Evolutionary conservation across 2,797 vertebrate genomes (phyloP).

Genomic region (Limosa lapponica): DNA sequence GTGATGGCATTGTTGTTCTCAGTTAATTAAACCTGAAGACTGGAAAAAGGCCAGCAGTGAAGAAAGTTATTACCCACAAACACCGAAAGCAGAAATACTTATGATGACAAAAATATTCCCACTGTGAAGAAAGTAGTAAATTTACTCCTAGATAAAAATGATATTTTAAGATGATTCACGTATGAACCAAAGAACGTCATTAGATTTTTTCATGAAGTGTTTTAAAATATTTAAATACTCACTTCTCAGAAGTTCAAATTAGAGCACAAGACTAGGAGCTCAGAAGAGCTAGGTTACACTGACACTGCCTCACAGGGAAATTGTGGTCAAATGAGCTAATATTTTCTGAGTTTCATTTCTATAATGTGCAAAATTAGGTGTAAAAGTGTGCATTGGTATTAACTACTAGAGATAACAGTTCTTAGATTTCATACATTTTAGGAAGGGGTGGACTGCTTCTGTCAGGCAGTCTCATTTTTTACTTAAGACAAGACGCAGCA

Average conservation of each 20-base stretch:
- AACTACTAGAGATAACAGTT: neutral
- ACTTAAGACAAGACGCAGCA: neutral
- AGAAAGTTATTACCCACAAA: neutral
- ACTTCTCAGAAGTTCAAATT: neutral
- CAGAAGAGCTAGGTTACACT: neutral
- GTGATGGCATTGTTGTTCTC: neutral
- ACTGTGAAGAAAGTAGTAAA: neutral
- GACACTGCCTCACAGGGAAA: neutral
- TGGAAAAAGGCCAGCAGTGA: neutral
- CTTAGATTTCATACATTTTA: neutral
- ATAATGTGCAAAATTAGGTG: neutral
- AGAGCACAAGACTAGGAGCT: neutral
- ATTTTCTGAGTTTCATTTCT: neutral
- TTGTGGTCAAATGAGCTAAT: neutral
- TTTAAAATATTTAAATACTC: slow-evolving; percentile 30
- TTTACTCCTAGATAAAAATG: neutral
- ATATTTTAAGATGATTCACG: neutral
- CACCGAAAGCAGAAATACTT: neutral
- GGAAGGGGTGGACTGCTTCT: neutral
- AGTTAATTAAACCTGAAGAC: slow-evolving; percentile 27
- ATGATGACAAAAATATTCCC: neutral
- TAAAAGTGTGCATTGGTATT: neutral
- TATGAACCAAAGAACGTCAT: neutral
- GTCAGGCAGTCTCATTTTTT: neutral
- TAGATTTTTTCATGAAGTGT: neutral